These are phyloP conservation scores for Mormyrus iriodes DNA, from an alignment of 2,113 vertebrate species.

Conservation along the genomic window DNA sequence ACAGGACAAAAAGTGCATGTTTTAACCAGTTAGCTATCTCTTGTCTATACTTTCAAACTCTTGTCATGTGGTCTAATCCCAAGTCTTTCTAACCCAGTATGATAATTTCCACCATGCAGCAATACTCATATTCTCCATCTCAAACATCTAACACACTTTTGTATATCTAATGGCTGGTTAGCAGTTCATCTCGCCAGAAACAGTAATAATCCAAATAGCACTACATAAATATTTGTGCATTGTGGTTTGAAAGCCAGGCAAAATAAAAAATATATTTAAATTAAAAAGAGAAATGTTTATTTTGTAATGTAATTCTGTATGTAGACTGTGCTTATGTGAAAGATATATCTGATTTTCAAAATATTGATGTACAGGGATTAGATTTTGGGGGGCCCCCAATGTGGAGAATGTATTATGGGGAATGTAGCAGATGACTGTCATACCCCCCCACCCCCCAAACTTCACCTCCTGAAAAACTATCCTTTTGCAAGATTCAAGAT, in stretches of 20 bases:
- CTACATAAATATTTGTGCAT: not conserved
- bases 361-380: not conserved
- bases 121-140: not conserved
- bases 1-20: not conserved
- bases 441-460: not conserved
- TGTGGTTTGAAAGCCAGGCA: not conserved
- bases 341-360: constrained; percentile 1
- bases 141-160: not conserved
- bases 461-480: not conserved
- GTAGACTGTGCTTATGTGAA: not conserved
- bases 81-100: not conserved
- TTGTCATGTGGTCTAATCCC: not conserved
- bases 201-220: not conserved
- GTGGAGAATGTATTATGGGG: not conserved
- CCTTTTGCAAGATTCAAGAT: too few species aligned
- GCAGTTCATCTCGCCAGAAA: not conserved
- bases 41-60: not conserved
- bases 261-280: not conserved
- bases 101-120: not conserved
- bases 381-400: not conserved
- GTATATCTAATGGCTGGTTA: not conserved
- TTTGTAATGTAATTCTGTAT: not conserved
- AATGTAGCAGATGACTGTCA: too few species aligned
- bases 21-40: not conserved
- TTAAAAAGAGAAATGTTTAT: not conserved